Base-by-base conservation (phyloP, 2,888 invertebrate genomes). In the Palloptera scutellata region DNA sequence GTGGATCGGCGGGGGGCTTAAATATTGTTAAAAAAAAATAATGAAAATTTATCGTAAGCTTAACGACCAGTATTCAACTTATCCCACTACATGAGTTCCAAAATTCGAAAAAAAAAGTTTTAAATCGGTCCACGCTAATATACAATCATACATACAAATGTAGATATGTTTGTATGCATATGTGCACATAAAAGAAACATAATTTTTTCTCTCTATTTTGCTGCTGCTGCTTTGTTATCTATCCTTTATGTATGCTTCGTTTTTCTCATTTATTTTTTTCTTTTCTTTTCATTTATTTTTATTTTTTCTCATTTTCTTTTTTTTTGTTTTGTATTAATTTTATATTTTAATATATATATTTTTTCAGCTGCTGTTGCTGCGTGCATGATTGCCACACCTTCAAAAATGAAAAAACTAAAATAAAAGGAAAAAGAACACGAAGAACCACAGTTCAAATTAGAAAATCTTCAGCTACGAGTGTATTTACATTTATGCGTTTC, bases 171-270 rank as follows among this genome's bases (percentile, higher is more conserved):
- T 15, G 51, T 48, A 48, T 15, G 15, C 15, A n/a, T 15, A 8
- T 48, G 6, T 48, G 51, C 15, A 48, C 6, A 15, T 48, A 30
- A 30, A n/a, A 30, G 30, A 30, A 4, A 30, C 30, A 30, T 30
- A 4, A 30, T 30, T 30, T 30, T 30, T 30, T 30, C 6, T 6
- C 30, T 30, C 3, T 6, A 30, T 6, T 30, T 30, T 30, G 30
- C 30, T 64, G 51, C 57, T 64, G 64, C 51, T 57, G 45, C 20
- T 64, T 64, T 20, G 48, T 63, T 15, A 30, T 55, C 57, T 48
- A 64, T 64, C 57, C 57, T 41, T 51, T 64, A 15, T 30, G 30
- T 30, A 30, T 30, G 30, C 30, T 30, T 43, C 52, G 41, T 43
- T 15, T 17, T 51, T 19, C 20, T 6, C 15, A 43, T 20, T 30